A percentile compares a stretch with the other conserved stretches of the same genome.
These are phyloP conservation scores for Panopea generosa DNA, from an alignment of 2,888 invertebrate genomes.

Conservation along the genomic window DNA sequence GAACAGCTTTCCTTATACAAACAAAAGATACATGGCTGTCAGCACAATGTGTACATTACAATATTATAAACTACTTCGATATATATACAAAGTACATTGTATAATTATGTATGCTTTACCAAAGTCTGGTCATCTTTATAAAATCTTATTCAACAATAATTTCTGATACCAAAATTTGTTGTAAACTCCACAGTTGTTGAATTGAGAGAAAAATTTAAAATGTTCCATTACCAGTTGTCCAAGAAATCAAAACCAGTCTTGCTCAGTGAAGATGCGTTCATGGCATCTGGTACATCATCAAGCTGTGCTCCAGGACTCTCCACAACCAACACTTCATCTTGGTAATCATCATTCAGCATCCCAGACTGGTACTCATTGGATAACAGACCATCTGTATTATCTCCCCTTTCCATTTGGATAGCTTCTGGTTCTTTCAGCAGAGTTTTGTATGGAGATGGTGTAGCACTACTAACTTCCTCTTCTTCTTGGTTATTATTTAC, in stretches of 20 bases:
- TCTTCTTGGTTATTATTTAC: conserved; percentile 56
- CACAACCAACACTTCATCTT: conserved; percentile 49
- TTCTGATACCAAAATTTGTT: too few species aligned
- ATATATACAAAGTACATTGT: too few species aligned
- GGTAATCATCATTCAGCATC: conserved; percentile 24
- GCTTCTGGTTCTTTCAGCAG: conserved; percentile 59
- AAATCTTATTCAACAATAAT: too few species aligned
- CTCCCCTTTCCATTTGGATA: conserved; percentile 53
- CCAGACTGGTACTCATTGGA: not conserved
- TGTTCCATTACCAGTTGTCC: conserved; percentile 79
- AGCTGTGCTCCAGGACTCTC: conserved; percentile 7
- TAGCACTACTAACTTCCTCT: conserved; percentile 54
- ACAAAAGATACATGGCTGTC: too few species aligned
- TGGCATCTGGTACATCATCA: conserved; percentile 20
- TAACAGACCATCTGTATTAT: conserved; percentile 2
- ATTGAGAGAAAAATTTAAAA: too few species aligned
- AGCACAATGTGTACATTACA: too few species aligned
- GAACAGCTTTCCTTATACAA: too few species aligned
- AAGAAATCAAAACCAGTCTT: conserved; percentile 79
- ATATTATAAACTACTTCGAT: too few species aligned
- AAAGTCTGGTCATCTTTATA: too few species aligned
- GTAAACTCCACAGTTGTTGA: too few species aligned
- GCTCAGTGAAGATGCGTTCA: conserved; percentile 50
- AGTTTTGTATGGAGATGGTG: conserved; percentile 59
- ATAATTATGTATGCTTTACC: too few species aligned